Evolutionary conservation across 2,113 vertebrate species (phyloP).

Genomic region (Chionis minor): DNA sequence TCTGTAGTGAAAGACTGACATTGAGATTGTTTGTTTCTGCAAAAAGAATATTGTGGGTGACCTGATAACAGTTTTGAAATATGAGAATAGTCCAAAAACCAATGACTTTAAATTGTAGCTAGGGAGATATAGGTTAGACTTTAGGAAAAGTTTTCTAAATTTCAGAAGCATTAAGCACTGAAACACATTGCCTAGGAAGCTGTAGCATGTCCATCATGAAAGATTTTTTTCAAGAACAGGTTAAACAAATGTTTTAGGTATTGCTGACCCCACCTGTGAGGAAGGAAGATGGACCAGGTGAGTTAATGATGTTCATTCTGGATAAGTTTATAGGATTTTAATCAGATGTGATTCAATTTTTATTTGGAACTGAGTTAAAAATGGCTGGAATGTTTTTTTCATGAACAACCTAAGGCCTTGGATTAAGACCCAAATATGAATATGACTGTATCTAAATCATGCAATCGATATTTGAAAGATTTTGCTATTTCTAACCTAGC

Average conservation of each 20-base stretch:
- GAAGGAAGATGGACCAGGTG: not conserved
- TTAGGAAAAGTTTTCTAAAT: not conserved
- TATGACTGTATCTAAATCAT: not conserved
- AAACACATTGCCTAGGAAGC: not conserved
- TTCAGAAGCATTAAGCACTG: not conserved
- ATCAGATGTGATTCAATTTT: not conserved
- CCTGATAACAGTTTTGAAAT: not conserved
- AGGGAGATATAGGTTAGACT: not conserved
- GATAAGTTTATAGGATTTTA: not conserved
- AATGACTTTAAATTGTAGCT: not conserved
- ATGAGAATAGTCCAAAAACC: accelerated
- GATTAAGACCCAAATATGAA: not conserved
- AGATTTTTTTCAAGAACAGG: not conserved
- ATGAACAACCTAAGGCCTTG: not conserved
- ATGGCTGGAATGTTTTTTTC: accelerated
- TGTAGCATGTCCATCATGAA: not conserved
- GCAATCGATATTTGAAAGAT: not conserved
- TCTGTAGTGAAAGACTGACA: not conserved
- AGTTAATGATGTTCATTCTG: not conserved
- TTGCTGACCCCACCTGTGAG: not conserved
- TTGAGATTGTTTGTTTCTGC: not conserved
- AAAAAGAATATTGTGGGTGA: not conserved
- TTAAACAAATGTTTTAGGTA: not conserved
- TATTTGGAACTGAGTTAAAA: not conserved
- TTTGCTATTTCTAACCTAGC: not conserved